These are phyloP conservation scores for Nemotelus pantherinus DNA, from an alignment of 2,888 invertebrate species.

Conservation along the genomic window DNA sequence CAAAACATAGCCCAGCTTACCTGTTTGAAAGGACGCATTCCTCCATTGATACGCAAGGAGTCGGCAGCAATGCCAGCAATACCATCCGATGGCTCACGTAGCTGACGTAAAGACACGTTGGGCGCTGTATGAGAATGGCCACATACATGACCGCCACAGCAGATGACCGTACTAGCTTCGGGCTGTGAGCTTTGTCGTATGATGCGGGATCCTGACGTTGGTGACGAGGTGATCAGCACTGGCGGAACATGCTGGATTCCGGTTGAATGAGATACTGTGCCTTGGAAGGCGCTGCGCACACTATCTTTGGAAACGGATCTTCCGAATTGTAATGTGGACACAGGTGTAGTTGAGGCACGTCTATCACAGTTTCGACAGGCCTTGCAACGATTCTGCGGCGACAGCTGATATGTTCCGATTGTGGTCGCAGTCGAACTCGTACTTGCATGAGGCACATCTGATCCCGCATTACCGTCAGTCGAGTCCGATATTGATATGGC, in stretches of 20 bases:
- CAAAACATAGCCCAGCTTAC: slow-evolving; percentile 67
- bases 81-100: slow-evolving; percentile 84
- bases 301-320: slow-evolving; percentile 87
- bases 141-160: slow-evolving; percentile 72
- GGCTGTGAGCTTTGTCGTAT: slow-evolving; percentile 73
- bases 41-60: slow-evolving; percentile 94
- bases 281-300: slow-evolving; percentile 76
- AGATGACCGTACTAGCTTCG: slow-evolving; percentile 64
- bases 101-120: slow-evolving; percentile 86
- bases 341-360: slow-evolving; percentile 82
- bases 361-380: slow-evolving; percentile 78
- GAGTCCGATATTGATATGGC: slow-evolving; percentile 67
- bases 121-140: slow-evolving; percentile 75
- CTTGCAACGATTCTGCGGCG: slow-evolving; percentile 71
- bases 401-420: slow-evolving; percentile 72
- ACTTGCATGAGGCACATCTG: slow-evolving; percentile 6
- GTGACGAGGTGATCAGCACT: slow-evolving; percentile 76
- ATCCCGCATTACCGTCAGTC: slow-evolving; percentile 56
- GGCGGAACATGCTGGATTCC: slow-evolving; percentile 71
- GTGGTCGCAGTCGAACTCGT: slow-evolving; percentile 19
- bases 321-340: slow-evolving; percentile 79
- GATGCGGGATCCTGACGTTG: slow-evolving; percentile 75
- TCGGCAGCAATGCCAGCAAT: slow-evolving; percentile 96
- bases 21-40: slow-evolving; percentile 96
- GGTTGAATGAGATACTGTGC: slow-evolving; percentile 58